These are phyloP conservation scores for Phoeniculus purpureus DNA, from an alignment of 2,797 vertebrate genomes.

Conservation along the genomic window DNA sequence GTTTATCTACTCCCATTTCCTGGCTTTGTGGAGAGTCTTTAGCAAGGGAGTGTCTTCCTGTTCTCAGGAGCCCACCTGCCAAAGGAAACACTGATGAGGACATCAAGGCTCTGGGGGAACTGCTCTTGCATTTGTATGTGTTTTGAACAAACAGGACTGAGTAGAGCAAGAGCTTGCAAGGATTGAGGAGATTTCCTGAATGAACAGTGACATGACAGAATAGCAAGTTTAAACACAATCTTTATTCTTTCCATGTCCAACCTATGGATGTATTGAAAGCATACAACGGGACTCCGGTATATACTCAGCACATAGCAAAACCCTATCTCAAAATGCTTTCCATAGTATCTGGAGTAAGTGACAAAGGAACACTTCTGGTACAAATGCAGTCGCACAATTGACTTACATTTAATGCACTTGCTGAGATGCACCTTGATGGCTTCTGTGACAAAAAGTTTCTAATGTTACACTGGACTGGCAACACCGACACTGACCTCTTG, in stretches of 20 bases:
- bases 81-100: slow-evolving; percentile 76
- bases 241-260: slow-evolving; percentile 46
- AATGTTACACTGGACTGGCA: neutral
- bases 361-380: slow-evolving; percentile 36
- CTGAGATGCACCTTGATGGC: slow-evolving; percentile 12
- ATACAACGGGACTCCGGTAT: slow-evolving; percentile 1
- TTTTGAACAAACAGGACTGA: neutral
- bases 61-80: slow-evolving; percentile 73
- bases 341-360: slow-evolving; percentile 36
- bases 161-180: neutral
- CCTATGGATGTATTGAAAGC: slow-evolving; percentile 51
- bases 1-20: slow-evolving; percentile 66
- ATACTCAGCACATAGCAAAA: slow-evolving; percentile 41
- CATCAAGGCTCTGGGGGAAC: slow-evolving; percentile 63
- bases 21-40: slow-evolving; percentile 70
- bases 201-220: neutral
- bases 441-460: slow-evolving; percentile 31
- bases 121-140: slow-evolving; percentile 13
- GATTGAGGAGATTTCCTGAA: neutral
- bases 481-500: neutral
- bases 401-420: slow-evolving; percentile 39
- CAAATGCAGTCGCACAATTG: slow-evolving; percentile 57
- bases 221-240: slow-evolving; percentile 10
- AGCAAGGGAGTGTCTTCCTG: slow-evolving; percentile 78
- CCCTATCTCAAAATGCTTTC: slow-evolving; percentile 58